phyloP scores from a whole-genome alignment of 1,140 invertebrate species.

The Rhyacophila brunnea region DNA sequence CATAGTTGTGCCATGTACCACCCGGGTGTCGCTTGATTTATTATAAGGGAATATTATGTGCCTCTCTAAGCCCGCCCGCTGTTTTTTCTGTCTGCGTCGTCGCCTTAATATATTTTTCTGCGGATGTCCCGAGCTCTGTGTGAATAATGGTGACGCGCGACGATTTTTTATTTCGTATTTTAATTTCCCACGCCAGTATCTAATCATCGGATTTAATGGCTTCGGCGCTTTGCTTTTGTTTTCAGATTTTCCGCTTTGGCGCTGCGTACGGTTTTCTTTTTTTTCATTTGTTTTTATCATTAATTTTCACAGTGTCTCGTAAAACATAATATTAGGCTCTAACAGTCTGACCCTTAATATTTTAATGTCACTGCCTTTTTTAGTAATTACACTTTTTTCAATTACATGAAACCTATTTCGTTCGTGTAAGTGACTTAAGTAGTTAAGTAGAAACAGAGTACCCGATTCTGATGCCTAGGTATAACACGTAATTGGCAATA shows the following conservation, averaged over 20 bases:
- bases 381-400: too few relatives aligned
- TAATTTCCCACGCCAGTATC: constrained; percentile 22
- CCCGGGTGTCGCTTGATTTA: constrained; percentile 29
- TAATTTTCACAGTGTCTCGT: background rate
- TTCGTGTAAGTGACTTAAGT: too few relatives aligned
- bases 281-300: constrained; percentile 2
- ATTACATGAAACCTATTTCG: too few relatives aligned
- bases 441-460: too few relatives aligned
- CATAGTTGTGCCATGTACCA: constrained; percentile 5
- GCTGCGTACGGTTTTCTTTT: background rate
- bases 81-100: constrained; percentile 14
- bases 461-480: too few relatives aligned
- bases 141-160: constrained; percentile 19
- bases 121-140: constrained; percentile 8
- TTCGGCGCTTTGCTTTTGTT: background rate
- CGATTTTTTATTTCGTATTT: constrained; percentile 28
- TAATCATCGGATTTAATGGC: constrained; percentile 22
- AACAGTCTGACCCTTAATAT: too few relatives aligned
- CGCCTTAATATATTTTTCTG: constrained; percentile 28
- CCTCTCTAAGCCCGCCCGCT: constrained; percentile 20
- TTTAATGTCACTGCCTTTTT: too few relatives aligned
- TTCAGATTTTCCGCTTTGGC: background rate
- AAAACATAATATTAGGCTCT: too few relatives aligned
- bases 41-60: constrained; percentile 34
- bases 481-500: too few relatives aligned